A percentile compares a stretch with the other conserved stretches of the same genome.
Evolutionary conservation across 2,113 vertebrate genomes (phyloP).

Genomic region (Pontoporia blainvillei): DNA sequence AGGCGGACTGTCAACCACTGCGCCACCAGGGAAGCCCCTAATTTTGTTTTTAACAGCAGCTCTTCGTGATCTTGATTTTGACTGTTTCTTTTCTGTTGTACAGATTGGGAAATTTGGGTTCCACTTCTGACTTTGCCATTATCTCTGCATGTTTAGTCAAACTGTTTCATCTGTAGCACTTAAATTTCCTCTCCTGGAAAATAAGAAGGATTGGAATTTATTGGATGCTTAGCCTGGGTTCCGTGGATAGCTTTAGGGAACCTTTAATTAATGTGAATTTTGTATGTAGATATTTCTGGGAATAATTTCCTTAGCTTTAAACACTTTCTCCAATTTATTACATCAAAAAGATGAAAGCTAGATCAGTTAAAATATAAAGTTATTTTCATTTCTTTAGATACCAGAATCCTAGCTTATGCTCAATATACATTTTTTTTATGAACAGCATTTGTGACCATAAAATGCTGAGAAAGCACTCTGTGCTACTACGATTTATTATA

Average conservation of each 20-base stretch:
- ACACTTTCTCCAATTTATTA: slow-evolving; percentile 21
- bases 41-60: neutral
- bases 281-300: slow-evolving; percentile 17
- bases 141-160: neutral
- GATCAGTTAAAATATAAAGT: neutral
- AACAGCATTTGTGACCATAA: neutral
- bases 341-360: neutral
- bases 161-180: neutral
- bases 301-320: slow-evolving; percentile 22
- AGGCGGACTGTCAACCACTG: too few relatives aligned
- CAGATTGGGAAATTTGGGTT: neutral
- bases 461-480: slow-evolving; percentile 3
- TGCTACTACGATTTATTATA: neutral
- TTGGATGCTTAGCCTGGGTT: neutral
- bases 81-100: neutral
- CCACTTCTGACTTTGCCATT: neutral
- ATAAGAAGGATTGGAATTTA: neutral
- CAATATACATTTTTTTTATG: neutral
- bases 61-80: neutral
- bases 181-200: neutral
- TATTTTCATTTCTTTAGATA: slow-evolving; percentile 32
- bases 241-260: neutral
- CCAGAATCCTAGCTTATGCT: neutral
- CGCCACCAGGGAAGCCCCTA: too few relatives aligned
- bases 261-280: slow-evolving; percentile 26